These are phyloP conservation scores for Andinoacara biseriatus DNA, from an alignment of 2,113 vertebrate species.

Conservation along the genomic window DNA sequence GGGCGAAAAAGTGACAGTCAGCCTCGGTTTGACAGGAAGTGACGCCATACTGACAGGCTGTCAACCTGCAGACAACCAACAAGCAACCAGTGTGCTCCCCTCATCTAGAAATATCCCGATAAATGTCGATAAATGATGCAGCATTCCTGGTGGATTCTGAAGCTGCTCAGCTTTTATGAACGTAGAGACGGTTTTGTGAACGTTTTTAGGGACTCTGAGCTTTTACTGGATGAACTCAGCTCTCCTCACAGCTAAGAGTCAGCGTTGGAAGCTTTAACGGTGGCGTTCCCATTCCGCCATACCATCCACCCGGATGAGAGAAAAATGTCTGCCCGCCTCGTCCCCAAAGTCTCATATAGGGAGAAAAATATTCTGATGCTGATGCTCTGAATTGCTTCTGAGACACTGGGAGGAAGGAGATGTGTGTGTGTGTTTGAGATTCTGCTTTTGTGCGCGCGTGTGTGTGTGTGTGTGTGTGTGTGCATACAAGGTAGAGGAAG, in stretches of 20 bases:
- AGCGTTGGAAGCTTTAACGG: constrained; percentile 30
- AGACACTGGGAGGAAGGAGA: constrained; percentile 59
- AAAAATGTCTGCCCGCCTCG: constrained; percentile 51
- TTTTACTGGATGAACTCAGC: constrained; percentile 21
- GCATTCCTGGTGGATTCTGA: neutral
- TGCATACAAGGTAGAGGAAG: constrained; percentile 42
- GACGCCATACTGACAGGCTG: constrained; percentile 50
- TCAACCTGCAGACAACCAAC: constrained; percentile 28
- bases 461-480: constrained; percentile 17
- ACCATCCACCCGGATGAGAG: constrained; percentile 55
- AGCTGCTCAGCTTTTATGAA: neutral
- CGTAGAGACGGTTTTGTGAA: neutral
- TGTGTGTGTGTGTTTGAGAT: constrained; percentile 19
- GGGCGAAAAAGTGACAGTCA: constrained; percentile 30
- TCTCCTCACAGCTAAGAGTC: constrained; percentile 9
- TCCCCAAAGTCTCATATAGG: constrained; percentile 63
- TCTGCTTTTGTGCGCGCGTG: neutral
- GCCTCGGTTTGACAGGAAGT: constrained; percentile 53
- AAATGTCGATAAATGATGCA: neutral
- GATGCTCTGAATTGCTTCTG: constrained; percentile 68
- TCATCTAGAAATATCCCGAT: neutral
- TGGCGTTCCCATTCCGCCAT: constrained; percentile 36
- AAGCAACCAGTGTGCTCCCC: neutral
- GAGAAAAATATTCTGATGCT: constrained; percentile 61
- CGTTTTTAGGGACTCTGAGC: constrained; percentile 25